These are phyloP conservation scores for Tipula lateralis DNA, from an alignment of 2,888 invertebrate genomes.

Conservation along the genomic window DNA sequence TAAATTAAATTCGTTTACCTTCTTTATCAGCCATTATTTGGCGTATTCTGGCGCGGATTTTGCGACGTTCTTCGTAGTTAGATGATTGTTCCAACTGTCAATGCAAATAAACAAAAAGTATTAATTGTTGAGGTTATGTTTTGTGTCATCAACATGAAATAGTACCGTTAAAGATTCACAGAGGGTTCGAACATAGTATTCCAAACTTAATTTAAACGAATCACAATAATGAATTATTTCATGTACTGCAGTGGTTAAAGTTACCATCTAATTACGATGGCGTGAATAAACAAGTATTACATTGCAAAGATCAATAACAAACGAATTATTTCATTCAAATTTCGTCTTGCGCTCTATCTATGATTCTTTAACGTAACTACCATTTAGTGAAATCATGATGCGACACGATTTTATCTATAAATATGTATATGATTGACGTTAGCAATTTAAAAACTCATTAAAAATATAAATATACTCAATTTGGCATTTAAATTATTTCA, in stretches of 20 bases:
- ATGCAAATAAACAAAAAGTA: not conserved
- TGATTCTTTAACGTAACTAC: too few relatives aligned
- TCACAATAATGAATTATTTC: too few relatives aligned
- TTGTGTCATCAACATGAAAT: not conserved
- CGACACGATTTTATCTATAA: too few relatives aligned
- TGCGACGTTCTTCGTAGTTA: slow-evolving; percentile 82
- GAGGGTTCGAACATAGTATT: not conserved
- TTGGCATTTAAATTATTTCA: not conserved
- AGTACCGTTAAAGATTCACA: not conserved
- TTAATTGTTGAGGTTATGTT: not conserved
- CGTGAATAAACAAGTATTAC: too few relatives aligned
- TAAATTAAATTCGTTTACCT: slow-evolving; percentile 54
- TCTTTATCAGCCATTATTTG: slow-evolving; percentile 82
- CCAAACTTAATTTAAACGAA: too few relatives aligned
- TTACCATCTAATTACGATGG: too few relatives aligned
- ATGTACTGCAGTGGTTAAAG: too few relatives aligned
- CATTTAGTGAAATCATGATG: too few relatives aligned
- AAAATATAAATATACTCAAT: not conserved
- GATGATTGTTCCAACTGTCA: slow-evolving; percentile 74
- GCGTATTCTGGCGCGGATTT: slow-evolving; percentile 73
- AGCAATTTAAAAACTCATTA: not conserved
- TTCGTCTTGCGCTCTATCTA: too few relatives aligned
- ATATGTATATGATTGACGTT: not conserved
- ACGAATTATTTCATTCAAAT: too few relatives aligned
- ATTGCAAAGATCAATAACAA: too few relatives aligned